Conservation (phyloP, 2,888 invertebrate genomes). For the Calliphora vomitoria region DNA sequence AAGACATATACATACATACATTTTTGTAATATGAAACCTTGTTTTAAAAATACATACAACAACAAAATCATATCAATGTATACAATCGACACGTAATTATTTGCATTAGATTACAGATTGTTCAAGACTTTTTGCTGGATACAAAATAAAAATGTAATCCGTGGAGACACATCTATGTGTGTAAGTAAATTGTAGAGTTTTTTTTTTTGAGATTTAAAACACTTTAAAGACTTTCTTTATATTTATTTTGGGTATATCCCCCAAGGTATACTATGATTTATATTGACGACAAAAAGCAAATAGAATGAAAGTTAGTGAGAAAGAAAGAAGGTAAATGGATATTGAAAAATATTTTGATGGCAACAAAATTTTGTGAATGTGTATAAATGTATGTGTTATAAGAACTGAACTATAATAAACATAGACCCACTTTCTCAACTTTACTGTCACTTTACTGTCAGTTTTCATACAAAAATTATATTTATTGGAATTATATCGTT, state of each 20-base stretch:
- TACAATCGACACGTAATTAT: constrained; percentile 68
- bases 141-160: constrained; percentile 36
- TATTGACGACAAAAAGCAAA: neutral
- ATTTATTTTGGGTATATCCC: neutral
- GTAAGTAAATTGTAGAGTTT: neutral
- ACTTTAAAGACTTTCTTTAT: neutral
- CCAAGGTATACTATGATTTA: constrained; percentile 42
- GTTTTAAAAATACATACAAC: neutral
- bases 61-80: constrained; percentile 57
- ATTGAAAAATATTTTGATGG: neutral
- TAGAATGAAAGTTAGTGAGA: too few species aligned
- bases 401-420: too few species aligned
- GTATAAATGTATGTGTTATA: too few species aligned
- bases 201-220: constrained; percentile 4
- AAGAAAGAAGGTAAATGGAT: neutral
- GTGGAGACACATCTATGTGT: constrained; percentile 17
- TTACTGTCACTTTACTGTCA: too few species aligned
- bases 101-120: constrained; percentile 49
- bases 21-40: constrained; percentile 66
- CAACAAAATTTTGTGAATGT: too few species aligned
- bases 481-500: too few species aligned
- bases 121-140: neutral
- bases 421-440: too few species aligned
- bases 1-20: constrained; percentile 1
- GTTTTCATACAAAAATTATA: too few species aligned